Conservation (phyloP, 2,797 vertebrate genomes). For the Decapterus maruadsi region DNA sequence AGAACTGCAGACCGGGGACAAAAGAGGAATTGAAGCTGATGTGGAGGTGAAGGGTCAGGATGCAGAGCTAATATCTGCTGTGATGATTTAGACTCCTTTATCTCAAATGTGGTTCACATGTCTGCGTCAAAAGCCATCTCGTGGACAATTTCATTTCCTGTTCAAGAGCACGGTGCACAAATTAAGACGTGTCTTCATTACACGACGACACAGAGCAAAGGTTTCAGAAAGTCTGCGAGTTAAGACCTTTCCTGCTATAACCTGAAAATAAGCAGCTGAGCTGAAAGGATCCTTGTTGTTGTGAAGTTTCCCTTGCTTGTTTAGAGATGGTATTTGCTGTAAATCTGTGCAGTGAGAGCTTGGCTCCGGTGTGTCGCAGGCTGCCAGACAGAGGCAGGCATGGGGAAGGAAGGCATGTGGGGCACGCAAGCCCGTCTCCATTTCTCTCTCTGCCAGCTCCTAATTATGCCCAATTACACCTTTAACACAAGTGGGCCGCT, state of each 20-base stretch:
- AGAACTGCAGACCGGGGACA: slow-evolving; percentile 30
- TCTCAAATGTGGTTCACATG: slow-evolving; percentile 40
- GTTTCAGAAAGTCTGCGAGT: slow-evolving; percentile 17
- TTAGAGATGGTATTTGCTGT: slow-evolving; percentile 72
- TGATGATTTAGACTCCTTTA: slow-evolving; percentile 30
- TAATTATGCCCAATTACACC: slow-evolving; percentile 87
- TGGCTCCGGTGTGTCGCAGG: slow-evolving; percentile 70
- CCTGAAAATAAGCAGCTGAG: slow-evolving; percentile 39
- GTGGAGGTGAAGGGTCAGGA: slow-evolving; percentile 55
- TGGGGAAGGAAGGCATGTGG: slow-evolving; percentile 64
- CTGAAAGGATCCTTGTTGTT: slow-evolving; percentile 75
- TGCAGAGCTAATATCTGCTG: slow-evolving; percentile 40
- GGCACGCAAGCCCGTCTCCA: slow-evolving; percentile 65
- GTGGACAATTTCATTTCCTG: slow-evolving; percentile 18
- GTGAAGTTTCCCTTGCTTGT: slow-evolving; percentile 63
- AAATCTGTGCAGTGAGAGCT: slow-evolving; percentile 67
- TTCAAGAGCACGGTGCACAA: slow-evolving; percentile 17
- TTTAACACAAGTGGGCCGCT: slow-evolving; percentile 84
- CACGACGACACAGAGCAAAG: slow-evolving; percentile 21
- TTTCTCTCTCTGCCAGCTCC: slow-evolving; percentile 79
- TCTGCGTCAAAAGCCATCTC: slow-evolving; percentile 31
- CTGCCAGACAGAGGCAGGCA: slow-evolving; percentile 67
- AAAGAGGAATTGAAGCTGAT: slow-evolving; percentile 60
- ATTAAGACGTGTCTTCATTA: slow-evolving; percentile 17
- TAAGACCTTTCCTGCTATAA: slow-evolving; percentile 25